phyloP scores from a whole-genome alignment of 2,888 invertebrate species.

The Scaptomyza cyrtandrae region DNA sequence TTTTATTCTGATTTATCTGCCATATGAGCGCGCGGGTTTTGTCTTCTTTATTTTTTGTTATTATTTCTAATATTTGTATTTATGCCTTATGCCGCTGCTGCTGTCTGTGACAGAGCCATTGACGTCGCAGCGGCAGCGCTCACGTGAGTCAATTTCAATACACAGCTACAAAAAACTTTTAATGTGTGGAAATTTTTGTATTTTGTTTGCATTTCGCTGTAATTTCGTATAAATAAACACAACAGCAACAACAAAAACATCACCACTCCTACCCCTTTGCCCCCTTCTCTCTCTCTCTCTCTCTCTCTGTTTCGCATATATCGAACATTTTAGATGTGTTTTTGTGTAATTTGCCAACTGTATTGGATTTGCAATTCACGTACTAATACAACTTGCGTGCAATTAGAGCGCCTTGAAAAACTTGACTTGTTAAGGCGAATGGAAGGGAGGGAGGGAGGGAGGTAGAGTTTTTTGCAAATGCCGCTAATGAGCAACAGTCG shows the following conservation, averaged over 20 bases:
- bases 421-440: not conserved
- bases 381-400: slow-evolving; percentile 35
- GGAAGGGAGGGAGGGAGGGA: not conserved
- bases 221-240: slow-evolving; percentile 76
- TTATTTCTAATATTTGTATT: slow-evolving; percentile 62
- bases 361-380: slow-evolving; percentile 63
- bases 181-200: slow-evolving; percentile 74
- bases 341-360: slow-evolving; percentile 57
- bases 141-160: slow-evolving; percentile 71
- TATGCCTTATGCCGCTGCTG: slow-evolving; percentile 24
- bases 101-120: slow-evolving; percentile 23
- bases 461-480: no score
- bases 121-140: slow-evolving; percentile 61
- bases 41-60: slow-evolving; percentile 45
- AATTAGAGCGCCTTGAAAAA: slow-evolving; percentile 67
- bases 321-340: slow-evolving; percentile 44
- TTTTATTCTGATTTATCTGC: slow-evolving; percentile 71
- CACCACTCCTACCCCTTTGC: no score
- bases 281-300: no score
- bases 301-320: not conserved
- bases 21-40: slow-evolving; percentile 49
- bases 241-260: slow-evolving; percentile 22
- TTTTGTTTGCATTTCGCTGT: slow-evolving; percentile 57
- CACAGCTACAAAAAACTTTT: slow-evolving; percentile 62
- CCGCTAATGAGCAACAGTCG: slow-evolving; percentile 41